A percentile compares a stretch with the other conserved stretches of the same genome.
Evolutionary conservation across 2,113 vertebrate genomes (phyloP).

Genomic region (Phyllostomus discolor): DNA sequence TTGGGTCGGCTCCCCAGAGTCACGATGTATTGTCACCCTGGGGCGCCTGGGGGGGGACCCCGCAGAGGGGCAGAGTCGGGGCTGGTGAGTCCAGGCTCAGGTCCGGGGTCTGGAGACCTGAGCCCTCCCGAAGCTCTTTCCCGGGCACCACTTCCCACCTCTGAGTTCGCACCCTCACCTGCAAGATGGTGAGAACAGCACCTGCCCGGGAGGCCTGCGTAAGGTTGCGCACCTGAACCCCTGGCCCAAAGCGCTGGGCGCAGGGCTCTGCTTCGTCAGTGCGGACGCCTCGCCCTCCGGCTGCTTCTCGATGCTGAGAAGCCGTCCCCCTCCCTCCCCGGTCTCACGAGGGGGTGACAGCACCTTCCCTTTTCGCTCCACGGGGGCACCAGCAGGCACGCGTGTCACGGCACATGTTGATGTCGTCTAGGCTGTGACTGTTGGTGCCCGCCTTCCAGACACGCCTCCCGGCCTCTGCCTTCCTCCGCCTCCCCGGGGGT

Average conservation of each 20-base stretch:
- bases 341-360: background rate
- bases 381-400: background rate
- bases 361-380: background rate
- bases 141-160: fast-evolving
- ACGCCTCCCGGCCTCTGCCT: background rate
- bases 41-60: fast-evolving
- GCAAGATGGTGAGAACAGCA: background rate
- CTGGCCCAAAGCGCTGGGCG: fast-evolving
- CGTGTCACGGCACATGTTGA: fast-evolving
- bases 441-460: too few relatives aligned
- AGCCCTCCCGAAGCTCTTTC: too few relatives aligned
- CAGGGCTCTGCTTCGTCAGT: fast-evolving
- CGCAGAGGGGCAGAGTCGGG: background rate
- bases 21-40: fast-evolving
- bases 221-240: fast-evolving
- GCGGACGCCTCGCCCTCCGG: fast-evolving
- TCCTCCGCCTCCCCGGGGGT: background rate
- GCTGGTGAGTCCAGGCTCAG: background rate
- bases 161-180: background rate
- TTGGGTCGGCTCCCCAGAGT: background rate
- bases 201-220: background rate
- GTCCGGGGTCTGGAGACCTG: background rate
- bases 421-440: fast-evolving
- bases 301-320: background rate
- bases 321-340: too few relatives aligned